These are phyloP conservation scores for Muscicapa comitata DNA, from an alignment of 2,797 vertebrate genomes.

Conservation along the genomic window DNA sequence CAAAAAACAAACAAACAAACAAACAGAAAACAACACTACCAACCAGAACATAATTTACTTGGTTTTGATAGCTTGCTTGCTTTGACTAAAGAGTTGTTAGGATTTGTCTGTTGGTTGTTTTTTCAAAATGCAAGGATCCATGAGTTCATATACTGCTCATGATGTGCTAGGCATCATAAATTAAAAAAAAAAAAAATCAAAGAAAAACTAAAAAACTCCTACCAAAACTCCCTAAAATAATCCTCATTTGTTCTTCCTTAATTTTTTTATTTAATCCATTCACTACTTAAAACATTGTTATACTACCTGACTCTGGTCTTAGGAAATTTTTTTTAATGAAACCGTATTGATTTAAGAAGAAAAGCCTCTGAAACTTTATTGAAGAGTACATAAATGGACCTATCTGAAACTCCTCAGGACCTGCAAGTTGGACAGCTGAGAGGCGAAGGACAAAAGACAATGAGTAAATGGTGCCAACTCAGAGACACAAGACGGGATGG, in stretches of 20 bases:
- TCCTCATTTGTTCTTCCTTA: not conserved
- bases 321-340: not conserved
- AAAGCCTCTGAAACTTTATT: not conserved
- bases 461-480: not conserved
- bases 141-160: not conserved
- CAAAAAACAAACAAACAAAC: not conserved
- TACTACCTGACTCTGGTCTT: not conserved
- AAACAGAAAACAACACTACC: not conserved
- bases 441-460: not conserved
- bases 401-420: not conserved
- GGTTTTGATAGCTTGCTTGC: not conserved
- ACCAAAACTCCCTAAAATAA: not conserved
- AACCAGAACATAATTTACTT: not conserved
- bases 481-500: not conserved
- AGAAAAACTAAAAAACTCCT: not conserved
- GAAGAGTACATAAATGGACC: not conserved
- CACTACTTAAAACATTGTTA: not conserved
- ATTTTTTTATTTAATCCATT: not conserved
- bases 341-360: fast-evolving
- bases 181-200: not conserved
- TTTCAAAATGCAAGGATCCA: not conserved
- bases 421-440: not conserved
- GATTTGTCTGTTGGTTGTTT: not conserved
- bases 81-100: not conserved
- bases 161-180: not conserved